A percentile compares a stretch with the other conserved stretches of the same genome.
Evolutionary conservation across 2,113 vertebrate genomes (phyloP).

Genomic region (Pan troglodytes): NHGRI_mPanTro3-v2.1_pri NC_072411.2:139553501-139554000

Average conservation of each 20-base stretch:
- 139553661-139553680: slow-evolving; percentile 88
- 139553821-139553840: slow-evolving; percentile 87
- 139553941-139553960: slow-evolving; percentile 89
- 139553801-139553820: slow-evolving; percentile 87
- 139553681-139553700: slow-evolving; percentile 83
- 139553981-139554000: slow-evolving; percentile 84
- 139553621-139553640: accelerated
- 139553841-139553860: slow-evolving; percentile 83
- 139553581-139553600: background rate
- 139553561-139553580: background rate
- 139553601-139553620: background rate
- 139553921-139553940: slow-evolving; percentile 86
- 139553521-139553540: accelerated
- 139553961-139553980: slow-evolving; percentile 90
- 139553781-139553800: slow-evolving; percentile 81
- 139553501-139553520: background rate
- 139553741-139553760: slow-evolving; percentile 81
- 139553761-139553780: slow-evolving; percentile 89
- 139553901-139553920: slow-evolving; percentile 87
- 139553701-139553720: slow-evolving; percentile 81
- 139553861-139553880: slow-evolving; percentile 90
- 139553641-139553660: slow-evolving; percentile 83
- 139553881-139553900: slow-evolving; percentile 92
- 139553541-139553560: background rate
- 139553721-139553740: slow-evolving; percentile 84